Conservation (phyloP, 2,797 vertebrate genomes). For the Mionectes olivaceus region DNA sequence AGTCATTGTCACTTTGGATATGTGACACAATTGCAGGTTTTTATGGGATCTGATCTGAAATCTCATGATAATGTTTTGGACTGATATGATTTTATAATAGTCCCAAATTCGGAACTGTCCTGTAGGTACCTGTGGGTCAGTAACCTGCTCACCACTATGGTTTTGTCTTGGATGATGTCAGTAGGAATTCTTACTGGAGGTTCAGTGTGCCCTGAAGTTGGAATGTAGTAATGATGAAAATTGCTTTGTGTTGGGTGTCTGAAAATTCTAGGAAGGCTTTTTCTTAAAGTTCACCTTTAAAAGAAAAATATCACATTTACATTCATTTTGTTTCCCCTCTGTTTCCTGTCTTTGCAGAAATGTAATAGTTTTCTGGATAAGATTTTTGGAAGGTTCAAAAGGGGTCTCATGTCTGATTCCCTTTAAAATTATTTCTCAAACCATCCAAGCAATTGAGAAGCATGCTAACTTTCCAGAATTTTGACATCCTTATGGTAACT, state of each 20-base stretch:
- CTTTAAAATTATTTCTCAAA: neutral
- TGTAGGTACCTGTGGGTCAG: neutral
- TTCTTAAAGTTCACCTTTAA: neutral
- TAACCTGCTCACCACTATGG: neutral
- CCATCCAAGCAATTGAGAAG: neutral
- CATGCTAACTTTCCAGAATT: neutral
- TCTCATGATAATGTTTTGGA: neutral
- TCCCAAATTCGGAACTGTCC: rapidly evolving
- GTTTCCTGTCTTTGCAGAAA: neutral
- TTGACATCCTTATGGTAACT: neutral
- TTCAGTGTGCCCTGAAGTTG: neutral
- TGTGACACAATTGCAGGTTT: neutral
- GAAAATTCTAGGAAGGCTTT: neutral
- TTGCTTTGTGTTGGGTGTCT: neutral
- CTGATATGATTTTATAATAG: neutral
- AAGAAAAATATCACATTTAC: neutral
- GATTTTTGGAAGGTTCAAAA: neutral
- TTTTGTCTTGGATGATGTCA: neutral
- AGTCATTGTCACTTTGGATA: neutral
- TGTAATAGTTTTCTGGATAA: neutral
- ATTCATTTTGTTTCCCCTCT: neutral
- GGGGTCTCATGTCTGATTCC: neutral
- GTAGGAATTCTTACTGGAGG: neutral
- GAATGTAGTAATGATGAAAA: neutral
- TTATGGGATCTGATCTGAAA: neutral